Evolutionary conservation across 2,888 invertebrate species (phyloP).

Genomic region (Netelia fuscicornis): DNA sequence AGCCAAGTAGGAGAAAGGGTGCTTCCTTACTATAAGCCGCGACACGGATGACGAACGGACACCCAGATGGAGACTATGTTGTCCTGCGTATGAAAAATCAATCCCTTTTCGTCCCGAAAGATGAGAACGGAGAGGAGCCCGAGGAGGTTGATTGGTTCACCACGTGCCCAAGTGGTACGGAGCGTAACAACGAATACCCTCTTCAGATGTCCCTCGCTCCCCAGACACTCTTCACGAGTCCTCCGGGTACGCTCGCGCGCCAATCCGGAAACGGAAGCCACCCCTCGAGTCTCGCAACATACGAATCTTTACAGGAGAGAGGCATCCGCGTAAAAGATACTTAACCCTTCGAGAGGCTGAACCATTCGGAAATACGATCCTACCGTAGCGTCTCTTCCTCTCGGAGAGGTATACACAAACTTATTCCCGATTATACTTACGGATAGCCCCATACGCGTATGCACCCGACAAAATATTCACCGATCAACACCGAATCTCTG

Average conservation of each 20-base stretch:
- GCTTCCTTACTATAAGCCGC: slow-evolving; percentile 13
- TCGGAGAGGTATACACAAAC: slow-evolving; percentile 26
- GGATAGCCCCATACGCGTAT: no score
- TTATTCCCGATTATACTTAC: slow-evolving; percentile 11
- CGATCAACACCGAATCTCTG: no score
- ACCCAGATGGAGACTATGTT: slow-evolving; percentile 65
- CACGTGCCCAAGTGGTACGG: slow-evolving; percentile 83
- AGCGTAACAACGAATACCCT: slow-evolving; percentile 75
- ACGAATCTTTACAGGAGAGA: slow-evolving; percentile 67
- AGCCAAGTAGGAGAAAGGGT: no score
- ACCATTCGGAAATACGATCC: slow-evolving; percentile 77
- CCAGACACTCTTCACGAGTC: slow-evolving; percentile 68
- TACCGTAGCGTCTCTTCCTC: slow-evolving; percentile 68
- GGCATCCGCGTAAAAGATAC: slow-evolving; percentile 70
- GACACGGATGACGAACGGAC: neutral
- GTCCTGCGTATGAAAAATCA: slow-evolving; percentile 70
- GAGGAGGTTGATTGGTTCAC: slow-evolving; percentile 78
- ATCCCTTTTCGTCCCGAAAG: slow-evolving; percentile 60
- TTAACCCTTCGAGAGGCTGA: slow-evolving; percentile 80
- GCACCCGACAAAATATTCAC: no score
- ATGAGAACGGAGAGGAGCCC: slow-evolving; percentile 66
- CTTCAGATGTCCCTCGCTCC: slow-evolving; percentile 70
- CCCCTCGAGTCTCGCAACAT: slow-evolving; percentile 73
- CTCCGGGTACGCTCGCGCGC: slow-evolving; percentile 75
- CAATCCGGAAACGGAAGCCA: slow-evolving; percentile 84